Evolutionary conservation across 2,113 vertebrate species (phyloP).

Genomic region (Myrmecobius fasciatus): DNA sequence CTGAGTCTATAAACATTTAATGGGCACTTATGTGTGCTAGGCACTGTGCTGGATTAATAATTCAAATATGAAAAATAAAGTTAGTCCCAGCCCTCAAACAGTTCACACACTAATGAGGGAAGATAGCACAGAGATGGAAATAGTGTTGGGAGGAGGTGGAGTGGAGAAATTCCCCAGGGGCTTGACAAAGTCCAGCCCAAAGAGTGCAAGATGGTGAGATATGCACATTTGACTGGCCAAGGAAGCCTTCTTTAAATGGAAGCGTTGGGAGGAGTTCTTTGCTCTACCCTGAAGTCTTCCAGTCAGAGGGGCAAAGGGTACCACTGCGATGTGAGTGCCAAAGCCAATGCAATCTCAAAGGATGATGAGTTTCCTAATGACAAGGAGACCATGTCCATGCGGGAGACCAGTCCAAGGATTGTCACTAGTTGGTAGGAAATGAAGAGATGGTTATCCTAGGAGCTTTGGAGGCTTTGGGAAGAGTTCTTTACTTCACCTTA

Average conservation of each 20-base stretch:
- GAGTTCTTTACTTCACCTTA: neutral
- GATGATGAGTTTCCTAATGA: neutral
- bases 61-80: neutral
- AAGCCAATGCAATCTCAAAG: neutral
- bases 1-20: neutral
- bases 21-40: neutral
- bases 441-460: neutral
- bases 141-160: neutral
- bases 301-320: neutral
- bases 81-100: neutral
- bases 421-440: neutral
- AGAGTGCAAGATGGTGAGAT: neutral
- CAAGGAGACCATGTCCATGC: too few relatives aligned
- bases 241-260: neutral
- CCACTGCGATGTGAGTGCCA: too few relatives aligned
- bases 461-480: neutral
- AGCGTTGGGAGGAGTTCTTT: neutral
- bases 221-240: neutral
- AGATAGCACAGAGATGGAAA: neutral
- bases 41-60: neutral
- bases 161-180: neutral
- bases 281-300: neutral
- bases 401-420: neutral
- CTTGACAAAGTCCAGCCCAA: neutral
- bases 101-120: neutral